Base-by-base conservation (phyloP, 1,140 invertebrate genomes). In the Bathynomus jamesi region DNA sequence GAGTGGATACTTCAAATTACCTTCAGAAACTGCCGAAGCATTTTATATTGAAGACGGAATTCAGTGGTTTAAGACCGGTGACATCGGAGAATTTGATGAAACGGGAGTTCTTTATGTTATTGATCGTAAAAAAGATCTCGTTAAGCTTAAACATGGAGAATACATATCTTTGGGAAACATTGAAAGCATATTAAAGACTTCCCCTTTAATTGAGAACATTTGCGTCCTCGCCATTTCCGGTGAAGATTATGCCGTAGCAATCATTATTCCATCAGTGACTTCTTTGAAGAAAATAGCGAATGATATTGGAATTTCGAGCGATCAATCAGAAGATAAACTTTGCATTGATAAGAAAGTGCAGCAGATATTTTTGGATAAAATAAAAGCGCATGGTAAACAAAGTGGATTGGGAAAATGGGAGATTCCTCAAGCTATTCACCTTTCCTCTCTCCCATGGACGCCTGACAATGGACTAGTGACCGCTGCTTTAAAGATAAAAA, bases 391-490 rank as follows among this genome's bases (percentile, higher is more conserved):
- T 53, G 79, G 77, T 2, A 78, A 74, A 62, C 78, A 78, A 73
- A 74, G 65, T 29, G 89, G 91, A 79, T 83, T 94, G 68, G 89
- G 95, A 80, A 92, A 89, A 78, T 95, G 92, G 81, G 96, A 98
- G 83, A 89, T 97, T 66, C 96, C 96, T 0, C 88, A 89, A n/a
- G 93, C 91, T 3, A 87, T 98, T 7, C 93, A 91, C 81, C 83
- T 99, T 24, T 90, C 90, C 78, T 84, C 89, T 27, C 95, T 98
- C 78, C 89, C 93, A 61, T 99, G 96, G 96, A 93, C 94, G 0
- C 95, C 96, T 0, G 95, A 96, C 80, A 93, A 91, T 87, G 95
- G 95, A 46, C 86, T 99, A n/a, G 94, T 88, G 0, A 99, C 96
- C 17, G 96, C 96, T 76, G 95, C 96, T 61, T 94, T 98, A 82